Base-by-base conservation (phyloP, 2,797 vertebrate species). In the Gymnothorax reevesii region DNA sequence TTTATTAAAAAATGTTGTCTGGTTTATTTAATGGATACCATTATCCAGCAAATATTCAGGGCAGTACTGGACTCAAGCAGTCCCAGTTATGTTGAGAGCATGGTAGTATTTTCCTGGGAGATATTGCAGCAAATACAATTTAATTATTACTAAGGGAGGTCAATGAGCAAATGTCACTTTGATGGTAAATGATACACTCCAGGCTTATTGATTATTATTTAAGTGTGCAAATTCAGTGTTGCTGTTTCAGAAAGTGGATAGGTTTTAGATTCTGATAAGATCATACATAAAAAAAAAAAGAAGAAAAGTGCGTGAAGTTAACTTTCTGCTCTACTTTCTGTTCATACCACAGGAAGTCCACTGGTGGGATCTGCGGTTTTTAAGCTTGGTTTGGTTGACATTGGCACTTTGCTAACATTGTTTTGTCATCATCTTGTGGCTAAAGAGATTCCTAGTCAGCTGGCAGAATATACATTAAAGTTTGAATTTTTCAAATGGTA, bases 11-110 rank as follows among this genome's bases (percentile, higher is more conserved):
- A 42, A 42, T 42, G 33, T 42, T 42, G 33, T 42, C 33, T 42
- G 9, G 55, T 80, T 80, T 25, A 80, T 80, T 80, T 80, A 17
- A 55, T 80, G n/a, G 49, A 80, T 80, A 12, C 77, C 52, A 49
- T 80, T 80, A 80, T 80, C 52, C 77, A 80, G 77, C 20, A n/a
- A 22, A 55, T 80, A 22, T 80, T 54, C 77, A 9, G 17, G n/a
- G 52, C 7, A n/a, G 20, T 80, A 80, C 55, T 80, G 17, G 22
- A n/a, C 8, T 7, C 4, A 9, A 80, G 8, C 25, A 52, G 33
- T n/a, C 33, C 66, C 13, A 49, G 1, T 7, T 69, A n/a, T 27
- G 73, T 77, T 33, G 42, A 49, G 17, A 49, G 12, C 42, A 7
- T 42, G 52, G 42, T 77, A 77, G 10, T 49, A 52, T 77, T 77